A percentile compares a stretch with the other conserved stretches of the same genome.
phyloP scores from a whole-genome alignment of 2,888 invertebrate species.

The Hypomecis punctinalis region DNA sequence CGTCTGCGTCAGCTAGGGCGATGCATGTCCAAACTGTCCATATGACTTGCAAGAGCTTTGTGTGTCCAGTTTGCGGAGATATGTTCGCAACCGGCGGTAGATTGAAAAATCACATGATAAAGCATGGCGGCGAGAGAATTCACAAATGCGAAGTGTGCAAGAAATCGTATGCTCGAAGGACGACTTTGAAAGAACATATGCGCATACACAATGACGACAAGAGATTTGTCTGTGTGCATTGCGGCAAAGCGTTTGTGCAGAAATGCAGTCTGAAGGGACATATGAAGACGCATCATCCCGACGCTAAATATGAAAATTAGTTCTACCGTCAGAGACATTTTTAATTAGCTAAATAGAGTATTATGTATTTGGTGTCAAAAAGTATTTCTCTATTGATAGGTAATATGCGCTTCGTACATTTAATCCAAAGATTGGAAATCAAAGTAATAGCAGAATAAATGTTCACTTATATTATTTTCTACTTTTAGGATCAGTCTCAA shows the following conservation, averaged over 20 bases:
- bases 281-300: conserved; percentile 37
- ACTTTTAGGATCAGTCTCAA: conserved; percentile 3
- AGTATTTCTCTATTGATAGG: too few species aligned
- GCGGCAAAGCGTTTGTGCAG: conserved; percentile 42
- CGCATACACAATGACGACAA: conserved; percentile 46
- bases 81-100: background rate
- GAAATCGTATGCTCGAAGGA: conserved; percentile 50
- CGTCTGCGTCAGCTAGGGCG: background rate
- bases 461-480: conserved; percentile 11
- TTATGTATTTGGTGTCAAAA: too few species aligned
- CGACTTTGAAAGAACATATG: conserved; percentile 48
- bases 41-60: background rate
- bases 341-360: too few species aligned
- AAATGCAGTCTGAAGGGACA: conserved; percentile 38
- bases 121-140: conserved; percentile 61
- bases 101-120: conserved; percentile 48
- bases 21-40: conserved; percentile 7
- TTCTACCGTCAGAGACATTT: too few species aligned
- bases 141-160: conserved; percentile 63
- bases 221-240: conserved; percentile 41
- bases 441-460: background rate
- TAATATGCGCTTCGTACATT: too few species aligned
- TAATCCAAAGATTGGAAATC: too few species aligned
- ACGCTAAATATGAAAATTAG: background rate
- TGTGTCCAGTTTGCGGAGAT: conserved; percentile 7